A percentile compares a stretch with the other conserved stretches of the same genome.
These are phyloP conservation scores for Camelus bactrianus DNA, from an alignment of 2,113 vertebrate genomes.

Conservation along the genomic window DNA sequence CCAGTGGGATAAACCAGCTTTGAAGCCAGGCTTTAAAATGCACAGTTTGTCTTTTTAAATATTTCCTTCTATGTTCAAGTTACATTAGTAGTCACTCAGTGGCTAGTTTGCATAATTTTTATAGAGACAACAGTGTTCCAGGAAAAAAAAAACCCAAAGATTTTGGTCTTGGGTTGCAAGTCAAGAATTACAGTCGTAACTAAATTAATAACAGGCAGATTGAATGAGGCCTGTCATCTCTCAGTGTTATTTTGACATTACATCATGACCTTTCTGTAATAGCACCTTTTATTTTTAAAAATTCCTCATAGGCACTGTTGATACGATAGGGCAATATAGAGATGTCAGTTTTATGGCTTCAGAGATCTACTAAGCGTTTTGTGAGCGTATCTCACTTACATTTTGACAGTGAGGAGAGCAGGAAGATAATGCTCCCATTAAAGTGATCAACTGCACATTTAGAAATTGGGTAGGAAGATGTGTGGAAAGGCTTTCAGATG, in stretches of 20 bases:
- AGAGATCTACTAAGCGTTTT: conserved; percentile 69
- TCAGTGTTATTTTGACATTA: conserved; percentile 77
- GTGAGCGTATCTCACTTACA: conserved; percentile 74
- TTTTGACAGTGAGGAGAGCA: conserved; percentile 79
- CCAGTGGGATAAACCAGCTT: neutral
- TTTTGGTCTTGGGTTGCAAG: conserved; percentile 46
- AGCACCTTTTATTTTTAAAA: conserved; percentile 77
- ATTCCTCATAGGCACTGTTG: conserved; percentile 69
- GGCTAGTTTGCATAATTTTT: conserved; percentile 32
- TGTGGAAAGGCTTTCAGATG: conserved; percentile 76
- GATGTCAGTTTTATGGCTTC: conserved; percentile 77
- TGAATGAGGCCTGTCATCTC: conserved; percentile 75
- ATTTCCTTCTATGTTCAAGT: conserved; percentile 33
- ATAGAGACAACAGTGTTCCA: conserved; percentile 14
- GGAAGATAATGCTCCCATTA: conserved; percentile 84
- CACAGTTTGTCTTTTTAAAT: conserved; percentile 23
- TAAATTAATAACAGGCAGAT: conserved; percentile 73
- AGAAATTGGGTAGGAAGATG: conserved; percentile 68
- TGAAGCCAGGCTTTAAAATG: neutral
- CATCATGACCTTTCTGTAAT: conserved; percentile 75
- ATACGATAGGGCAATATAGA: conserved; percentile 62
- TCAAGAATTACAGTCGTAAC: conserved; percentile 14
- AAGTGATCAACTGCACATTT: conserved; percentile 77
- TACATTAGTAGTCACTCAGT: conserved; percentile 6
- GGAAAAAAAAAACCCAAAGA: neutral